These are phyloP conservation scores for Columba guinea DNA, from an alignment of 2,797 vertebrate species.

Conservation along the genomic window DNA sequence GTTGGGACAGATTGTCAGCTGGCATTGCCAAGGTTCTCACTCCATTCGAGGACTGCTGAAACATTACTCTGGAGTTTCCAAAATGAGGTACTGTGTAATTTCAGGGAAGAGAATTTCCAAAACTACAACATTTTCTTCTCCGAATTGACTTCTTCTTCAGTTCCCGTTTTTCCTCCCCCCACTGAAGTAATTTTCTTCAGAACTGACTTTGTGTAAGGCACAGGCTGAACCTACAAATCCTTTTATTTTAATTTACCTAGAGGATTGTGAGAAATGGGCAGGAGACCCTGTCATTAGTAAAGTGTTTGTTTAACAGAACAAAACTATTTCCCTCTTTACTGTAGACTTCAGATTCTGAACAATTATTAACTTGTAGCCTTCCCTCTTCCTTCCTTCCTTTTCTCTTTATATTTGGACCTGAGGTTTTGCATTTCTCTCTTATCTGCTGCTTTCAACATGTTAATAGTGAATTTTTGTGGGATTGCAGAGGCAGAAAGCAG, in stretches of 20 bases:
- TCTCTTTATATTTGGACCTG: conserved; percentile 23
- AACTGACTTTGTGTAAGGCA: not conserved
- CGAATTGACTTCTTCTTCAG: not conserved
- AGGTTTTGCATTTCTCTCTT: conserved; percentile 34
- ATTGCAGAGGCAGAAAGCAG: not conserved
- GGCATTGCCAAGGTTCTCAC: not conserved
- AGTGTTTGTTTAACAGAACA: conserved; percentile 49
- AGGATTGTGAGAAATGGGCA: conserved; percentile 21
- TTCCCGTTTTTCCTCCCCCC: not conserved
- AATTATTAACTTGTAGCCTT: conserved; percentile 60
- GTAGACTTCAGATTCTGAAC: conserved; percentile 45
- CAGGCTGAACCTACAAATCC: not conserved
- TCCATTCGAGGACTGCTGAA: conserved; percentile 16
- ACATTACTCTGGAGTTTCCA: conserved; percentile 7
- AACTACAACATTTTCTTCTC: conserved; percentile 11
- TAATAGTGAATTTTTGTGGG: conserved; percentile 6
- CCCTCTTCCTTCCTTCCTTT: conserved; percentile 62
- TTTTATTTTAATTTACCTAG: not conserved
- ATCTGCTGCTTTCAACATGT: conserved; percentile 35
- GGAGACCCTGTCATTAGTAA: conserved; percentile 35
- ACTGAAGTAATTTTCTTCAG: not conserved
- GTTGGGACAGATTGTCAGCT: not conserved
- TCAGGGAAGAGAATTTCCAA: conserved; percentile 43
- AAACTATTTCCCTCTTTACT: conserved; percentile 53
- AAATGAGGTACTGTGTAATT: conserved; percentile 24